Evolutionary conservation across 2,888 invertebrate genomes (phyloP).

Genomic region (Metalampra italica): DNA sequence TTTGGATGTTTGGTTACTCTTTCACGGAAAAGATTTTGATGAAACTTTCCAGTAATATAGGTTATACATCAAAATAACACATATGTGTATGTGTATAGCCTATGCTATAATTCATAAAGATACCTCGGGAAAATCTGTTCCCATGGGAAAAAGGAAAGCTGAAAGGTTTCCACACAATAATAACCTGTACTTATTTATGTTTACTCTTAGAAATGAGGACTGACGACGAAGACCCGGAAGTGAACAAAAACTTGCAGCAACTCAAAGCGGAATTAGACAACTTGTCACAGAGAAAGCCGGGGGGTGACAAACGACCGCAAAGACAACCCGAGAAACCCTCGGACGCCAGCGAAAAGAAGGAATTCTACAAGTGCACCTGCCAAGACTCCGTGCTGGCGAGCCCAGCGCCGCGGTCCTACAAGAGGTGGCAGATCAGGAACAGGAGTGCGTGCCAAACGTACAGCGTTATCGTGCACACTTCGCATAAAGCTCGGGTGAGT

Average conservation of each 20-base stretch:
- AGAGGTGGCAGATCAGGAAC: conserved; percentile 43
- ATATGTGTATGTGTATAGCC: too few relatives aligned
- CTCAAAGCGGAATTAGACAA: not conserved
- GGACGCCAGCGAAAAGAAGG: not conserved
- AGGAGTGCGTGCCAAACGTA: conserved; percentile 18
- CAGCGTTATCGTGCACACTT: conserved; percentile 48
- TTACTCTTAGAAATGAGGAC: not conserved
- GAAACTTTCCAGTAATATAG: too few relatives aligned
- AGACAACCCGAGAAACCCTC: conserved; percentile 1
- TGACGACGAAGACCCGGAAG: not conserved
- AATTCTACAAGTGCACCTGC: conserved; percentile 43
- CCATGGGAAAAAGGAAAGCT: too few relatives aligned
- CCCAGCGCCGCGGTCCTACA: conserved; percentile 54
- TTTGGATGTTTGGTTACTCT: too few relatives aligned
- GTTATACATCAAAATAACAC: too few relatives aligned
- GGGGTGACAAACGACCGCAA: not conserved
- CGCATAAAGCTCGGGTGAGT: conserved; percentile 53
- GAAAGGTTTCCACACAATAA: too few relatives aligned
- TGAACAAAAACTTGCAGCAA: not conserved
- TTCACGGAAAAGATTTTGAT: too few relatives aligned
- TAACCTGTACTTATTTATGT: not conserved
- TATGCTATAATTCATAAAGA: too few relatives aligned
- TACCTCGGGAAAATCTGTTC: too few relatives aligned
- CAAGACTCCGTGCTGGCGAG: conserved; percentile 37
- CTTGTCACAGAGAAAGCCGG: too few relatives aligned